A percentile compares a stretch with the other conserved stretches of the same genome.
Conservation (phyloP, 2,888 invertebrate genomes). For the Lordiphosa fenestrarum region DNA sequence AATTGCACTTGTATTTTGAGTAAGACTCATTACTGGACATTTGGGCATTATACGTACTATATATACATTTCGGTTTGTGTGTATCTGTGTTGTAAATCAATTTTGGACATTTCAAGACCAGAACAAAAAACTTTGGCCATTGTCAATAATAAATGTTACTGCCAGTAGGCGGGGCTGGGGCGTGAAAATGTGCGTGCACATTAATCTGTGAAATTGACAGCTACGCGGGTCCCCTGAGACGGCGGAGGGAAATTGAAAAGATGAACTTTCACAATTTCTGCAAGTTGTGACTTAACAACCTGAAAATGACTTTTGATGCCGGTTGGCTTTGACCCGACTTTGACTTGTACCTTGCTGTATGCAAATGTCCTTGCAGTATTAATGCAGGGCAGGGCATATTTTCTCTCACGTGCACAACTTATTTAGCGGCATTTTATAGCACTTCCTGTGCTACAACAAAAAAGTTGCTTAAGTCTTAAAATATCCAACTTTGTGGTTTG, state of each 20-base stretch:
- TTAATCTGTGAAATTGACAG: constrained; percentile 74
- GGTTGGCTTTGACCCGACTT: constrained; percentile 7
- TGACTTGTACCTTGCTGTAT: too few relatives aligned
- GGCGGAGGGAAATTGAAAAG: constrained; percentile 41
- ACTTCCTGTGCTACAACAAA: too few relatives aligned
- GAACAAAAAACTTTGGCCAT: constrained; percentile 61
- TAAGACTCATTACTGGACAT: constrained; percentile 9
- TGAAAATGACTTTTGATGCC: constrained; percentile 50
- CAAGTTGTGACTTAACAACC: constrained; percentile 35
- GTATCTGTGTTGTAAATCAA: constrained; percentile 54
- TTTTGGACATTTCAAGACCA: constrained; percentile 53
- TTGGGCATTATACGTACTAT: constrained; percentile 28
- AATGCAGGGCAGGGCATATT: background rate
- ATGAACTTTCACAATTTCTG: constrained; percentile 55
- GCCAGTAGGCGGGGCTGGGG: constrained; percentile 35
- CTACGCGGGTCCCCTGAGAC: constrained; percentile 10
- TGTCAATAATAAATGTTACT: constrained; percentile 70
- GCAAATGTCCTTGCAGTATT: background rate
- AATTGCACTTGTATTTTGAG: constrained; percentile 25
- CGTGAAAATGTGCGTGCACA: constrained; percentile 61
- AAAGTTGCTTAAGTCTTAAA: too few relatives aligned
- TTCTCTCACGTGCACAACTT: too few relatives aligned
- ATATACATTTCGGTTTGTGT: background rate
- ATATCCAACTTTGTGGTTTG: too few relatives aligned
- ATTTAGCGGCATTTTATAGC: too few relatives aligned